Evolutionary conservation across 1,140 invertebrate species (phyloP), one percentile per base, ranked within the genome.

Genomic region (Dendrolimus kikuchii): DNA sequence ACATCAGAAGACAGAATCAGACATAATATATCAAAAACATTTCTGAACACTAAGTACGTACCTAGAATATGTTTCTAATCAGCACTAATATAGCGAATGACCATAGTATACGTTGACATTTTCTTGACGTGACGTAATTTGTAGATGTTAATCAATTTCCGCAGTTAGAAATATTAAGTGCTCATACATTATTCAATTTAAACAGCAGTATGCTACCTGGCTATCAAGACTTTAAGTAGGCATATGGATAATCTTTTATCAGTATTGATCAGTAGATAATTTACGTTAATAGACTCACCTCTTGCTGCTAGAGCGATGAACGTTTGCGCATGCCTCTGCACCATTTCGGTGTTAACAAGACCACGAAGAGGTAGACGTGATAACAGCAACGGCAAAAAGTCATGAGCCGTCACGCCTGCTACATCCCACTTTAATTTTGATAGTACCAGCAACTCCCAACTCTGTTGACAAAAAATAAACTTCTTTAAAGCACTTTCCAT

Each of bases 391-490:
- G 91, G 89, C 45, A 96, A 80, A 82, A 95, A 95, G 81, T 96
- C 94, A 60, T 93, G 90, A 5, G 94, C 92, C 9, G 94, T 95
- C 50, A 95, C 91, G 5, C 93, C 92, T 0, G 92, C 92, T 53
- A 95, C 86, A 81, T 96, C 94, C 94, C 94, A 96, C 68, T 95
- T 95, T 47, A 96, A 81, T 69, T 93, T 93, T 7, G 90, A 91
- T 45, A 95, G 87, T 44, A 95, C 90, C 63, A 94, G 81, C 63
- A 94, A 88, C 77, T 96, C 94, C 94, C 93, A 95, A 71, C 92
- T 92, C 94, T 95, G 90, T 60, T 89, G 90, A 88, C 81, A 88
- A 81, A 48, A 40, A 47, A 51, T 59, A 56, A 56, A 59, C 46
- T 50, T 44, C 7, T 41, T 46, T 39, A 40, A 45, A 41, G 37